These are phyloP conservation scores for Ranitomeya imitator DNA, from an alignment of 2,113 vertebrate genomes.

Conservation along the genomic window DNA sequence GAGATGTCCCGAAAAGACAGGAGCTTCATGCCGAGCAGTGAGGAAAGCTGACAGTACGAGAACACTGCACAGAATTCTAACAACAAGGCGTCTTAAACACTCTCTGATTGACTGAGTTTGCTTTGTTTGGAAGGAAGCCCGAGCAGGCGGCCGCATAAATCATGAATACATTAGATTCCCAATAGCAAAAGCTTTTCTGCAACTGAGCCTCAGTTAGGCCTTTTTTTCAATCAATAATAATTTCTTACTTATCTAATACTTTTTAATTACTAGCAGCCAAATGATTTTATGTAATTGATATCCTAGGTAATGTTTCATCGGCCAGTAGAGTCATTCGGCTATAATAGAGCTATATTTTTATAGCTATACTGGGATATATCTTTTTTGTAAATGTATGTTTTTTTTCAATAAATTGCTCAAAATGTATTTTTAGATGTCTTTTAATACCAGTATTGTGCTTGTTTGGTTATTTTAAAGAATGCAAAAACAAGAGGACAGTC, in stretches of 20 bases:
- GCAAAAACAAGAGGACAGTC: too few relatives aligned
- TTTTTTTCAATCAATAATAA: neutral
- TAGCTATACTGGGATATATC: too few relatives aligned
- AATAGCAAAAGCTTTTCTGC: neutral
- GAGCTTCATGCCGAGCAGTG: neutral
- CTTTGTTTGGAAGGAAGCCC: neutral
- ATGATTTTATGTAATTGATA: neutral
- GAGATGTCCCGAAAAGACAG: constrained; percentile 60
- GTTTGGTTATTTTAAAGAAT: too few relatives aligned
- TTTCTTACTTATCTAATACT: neutral
- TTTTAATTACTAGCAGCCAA: neutral
- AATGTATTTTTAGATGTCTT: too few relatives aligned
- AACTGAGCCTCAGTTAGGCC: neutral
- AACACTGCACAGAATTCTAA: neutral
- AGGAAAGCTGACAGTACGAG: constrained; percentile 54
- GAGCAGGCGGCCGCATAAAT: neutral
- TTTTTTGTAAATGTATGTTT: too few relatives aligned
- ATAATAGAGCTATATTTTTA: neutral
- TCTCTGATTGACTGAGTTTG: constrained; percentile 33
- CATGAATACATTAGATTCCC: neutral
- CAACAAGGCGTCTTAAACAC: constrained; percentile 20
- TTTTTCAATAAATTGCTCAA: too few relatives aligned
- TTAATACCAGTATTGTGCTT: too few relatives aligned
- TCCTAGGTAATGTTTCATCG: neutral
- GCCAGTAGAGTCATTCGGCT: neutral